Conservation (phyloP, 2,888 invertebrate genomes). For the Dicranocentrus wangi region DNA sequence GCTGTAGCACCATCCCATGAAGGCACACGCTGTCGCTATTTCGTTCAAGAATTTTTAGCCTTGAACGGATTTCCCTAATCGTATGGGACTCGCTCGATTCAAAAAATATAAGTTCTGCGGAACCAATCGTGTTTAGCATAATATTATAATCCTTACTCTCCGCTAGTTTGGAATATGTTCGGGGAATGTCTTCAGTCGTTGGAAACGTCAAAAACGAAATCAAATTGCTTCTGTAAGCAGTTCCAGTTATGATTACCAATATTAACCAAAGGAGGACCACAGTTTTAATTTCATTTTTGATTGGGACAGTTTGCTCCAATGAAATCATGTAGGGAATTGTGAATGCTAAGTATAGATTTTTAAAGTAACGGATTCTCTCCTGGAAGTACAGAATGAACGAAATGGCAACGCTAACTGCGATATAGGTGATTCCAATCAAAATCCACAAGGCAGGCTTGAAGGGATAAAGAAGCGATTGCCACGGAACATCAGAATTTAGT, state of each 20-base stretch:
- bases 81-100: conserved; percentile 1
- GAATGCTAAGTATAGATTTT: conserved; percentile 3
- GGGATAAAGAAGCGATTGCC: conserved; percentile 24
- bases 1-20: conserved; percentile 3
- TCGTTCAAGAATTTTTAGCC: not conserved
- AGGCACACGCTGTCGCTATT: not conserved
- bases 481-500: not conserved
- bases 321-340: conserved; percentile 36
- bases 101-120: conserved; percentile 19
- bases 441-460: conserved; percentile 9
- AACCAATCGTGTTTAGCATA: conserved; percentile 11
- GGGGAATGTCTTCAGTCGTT: not conserved
- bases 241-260: conserved; percentile 30
- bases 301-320: conserved; percentile 27
- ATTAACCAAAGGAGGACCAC: conserved; percentile 26
- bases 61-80: not conserved
- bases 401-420: not conserved
- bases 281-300: not conserved
- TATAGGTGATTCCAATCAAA: not conserved
- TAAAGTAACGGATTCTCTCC: not conserved
- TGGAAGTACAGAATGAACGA: not conserved
- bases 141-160: conserved; percentile 13
- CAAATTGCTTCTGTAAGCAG: conserved; percentile 33
- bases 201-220: conserved; percentile 44
- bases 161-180: conserved; percentile 16